Evolutionary conservation across 2,113 vertebrate genomes (phyloP).

Genomic region (human (Homo sapiens)): DNA sequence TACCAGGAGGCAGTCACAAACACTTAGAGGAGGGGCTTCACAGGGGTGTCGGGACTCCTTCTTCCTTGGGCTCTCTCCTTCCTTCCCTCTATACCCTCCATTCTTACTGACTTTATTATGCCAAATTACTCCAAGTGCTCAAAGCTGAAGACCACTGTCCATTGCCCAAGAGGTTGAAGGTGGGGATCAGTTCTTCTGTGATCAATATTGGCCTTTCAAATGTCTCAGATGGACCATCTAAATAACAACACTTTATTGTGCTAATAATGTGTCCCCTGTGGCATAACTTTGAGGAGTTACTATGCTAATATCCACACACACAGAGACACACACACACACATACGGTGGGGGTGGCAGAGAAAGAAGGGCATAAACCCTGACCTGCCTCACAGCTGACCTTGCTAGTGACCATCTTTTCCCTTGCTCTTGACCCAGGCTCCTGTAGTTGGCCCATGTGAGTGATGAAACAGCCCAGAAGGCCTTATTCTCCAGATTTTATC

Average conservation of each 20-base stretch:
- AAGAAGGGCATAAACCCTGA: neutral
- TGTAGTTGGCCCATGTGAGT: too few relatives aligned
- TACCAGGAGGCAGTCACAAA: neutral
- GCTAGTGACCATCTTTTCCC: neutral
- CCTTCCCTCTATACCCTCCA: neutral
- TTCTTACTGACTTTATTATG: neutral
- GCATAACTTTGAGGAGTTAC: neutral
- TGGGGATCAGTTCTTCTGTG: neutral
- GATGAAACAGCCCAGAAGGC: neutral
- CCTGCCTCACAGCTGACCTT: neutral
- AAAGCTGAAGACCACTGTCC: neutral
- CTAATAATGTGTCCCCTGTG: neutral
- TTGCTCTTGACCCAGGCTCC: neutral
- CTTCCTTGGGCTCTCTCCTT: neutral
- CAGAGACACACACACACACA: neutral
- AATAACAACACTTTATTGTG: neutral
- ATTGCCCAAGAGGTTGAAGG: neutral
- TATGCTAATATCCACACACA: neutral
- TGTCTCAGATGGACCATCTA: neutral
- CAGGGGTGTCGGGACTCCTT: neutral
- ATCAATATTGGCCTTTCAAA: neutral
- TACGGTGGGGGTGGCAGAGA: neutral
- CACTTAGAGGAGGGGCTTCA: neutral
- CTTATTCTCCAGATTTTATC: neutral
- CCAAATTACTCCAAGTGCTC: neutral